Evolutionary conservation across 1,140 invertebrate species (phyloP).

Genomic region (Aleiodes sp.): DNA sequence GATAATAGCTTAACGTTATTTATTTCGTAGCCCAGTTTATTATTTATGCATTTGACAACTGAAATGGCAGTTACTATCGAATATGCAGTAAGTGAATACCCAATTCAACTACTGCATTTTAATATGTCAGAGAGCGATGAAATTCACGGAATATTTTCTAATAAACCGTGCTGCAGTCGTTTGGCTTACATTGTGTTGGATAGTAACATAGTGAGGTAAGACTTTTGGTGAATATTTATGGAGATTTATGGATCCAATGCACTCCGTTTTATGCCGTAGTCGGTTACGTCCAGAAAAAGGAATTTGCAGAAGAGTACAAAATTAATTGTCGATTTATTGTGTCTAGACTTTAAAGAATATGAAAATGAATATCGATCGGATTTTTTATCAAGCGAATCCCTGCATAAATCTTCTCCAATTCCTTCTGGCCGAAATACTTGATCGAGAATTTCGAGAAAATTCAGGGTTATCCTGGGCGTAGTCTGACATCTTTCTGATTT

Average conservation of each 20-base stretch:
- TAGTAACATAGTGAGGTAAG: not conserved
- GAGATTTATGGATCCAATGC: conserved; percentile 36
- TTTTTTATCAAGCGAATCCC: too few relatives aligned
- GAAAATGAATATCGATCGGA: not conserved
- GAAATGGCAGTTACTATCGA: not conserved
- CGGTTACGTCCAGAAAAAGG: conserved; percentile 23
- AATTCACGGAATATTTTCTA: conserved; percentile 37
- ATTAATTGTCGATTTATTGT: conserved; percentile 35
- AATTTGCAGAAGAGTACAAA: conserved; percentile 27
- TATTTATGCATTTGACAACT: not conserved
- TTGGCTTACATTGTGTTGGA: not conserved
- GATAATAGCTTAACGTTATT: too few relatives aligned
- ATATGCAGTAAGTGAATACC: conserved; percentile 18
- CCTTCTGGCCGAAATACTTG: too few relatives aligned
- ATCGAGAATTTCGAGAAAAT: too few relatives aligned
- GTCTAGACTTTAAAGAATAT: not conserved
- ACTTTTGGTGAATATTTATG: conserved; percentile 32
- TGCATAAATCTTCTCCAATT: too few relatives aligned
- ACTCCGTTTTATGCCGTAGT: not conserved
- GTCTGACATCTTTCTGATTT: too few relatives aligned
- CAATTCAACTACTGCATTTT: conserved; percentile 16
- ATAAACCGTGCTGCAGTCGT: conserved; percentile 19
- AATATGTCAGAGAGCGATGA: conserved; percentile 8
- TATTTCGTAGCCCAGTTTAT: too few relatives aligned
- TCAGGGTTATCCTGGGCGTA: too few relatives aligned